Base-by-base conservation (phyloP, 92 coral and sea anemone species). In the Nematostella vectensis region DNA sequence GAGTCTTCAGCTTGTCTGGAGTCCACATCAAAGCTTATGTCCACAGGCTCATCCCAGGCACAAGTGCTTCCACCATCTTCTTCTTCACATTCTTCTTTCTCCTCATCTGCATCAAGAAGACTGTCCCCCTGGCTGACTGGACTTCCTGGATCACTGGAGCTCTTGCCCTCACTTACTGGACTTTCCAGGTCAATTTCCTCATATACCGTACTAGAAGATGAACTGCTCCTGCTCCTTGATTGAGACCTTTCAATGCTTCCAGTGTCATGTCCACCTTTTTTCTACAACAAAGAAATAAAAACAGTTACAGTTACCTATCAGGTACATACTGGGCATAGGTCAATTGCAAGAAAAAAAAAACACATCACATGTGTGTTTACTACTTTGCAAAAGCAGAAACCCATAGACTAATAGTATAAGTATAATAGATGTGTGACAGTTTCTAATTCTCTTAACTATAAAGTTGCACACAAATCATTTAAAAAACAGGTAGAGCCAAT, bases 181-280 rank as follows among this genome's bases (percentile, higher is more conserved):
- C 70, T 53, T 22, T 62, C 78, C 25, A 84, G 40, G 30, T 78
- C 87, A 25, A 85, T 80, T 24, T 85, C 95, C 57, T 85, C 95
- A 49, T 85, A 85, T 47, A 79, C 95, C 47, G 95, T 80, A 50
- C 88, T 85, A 48, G 88, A 31, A 0, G 95, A 80, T 55, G 95
- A 85, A 1, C 28, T 30, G 51, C 81, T 74, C 25, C 38, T 70
- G 25, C 65, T 59, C 37, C 56, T 50, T 39, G 66, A 59, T 1
- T 38, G 39, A 3, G 70, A 62, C 21, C 24, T 47, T 20, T 23
- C 64, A 47, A 26, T 54, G 26, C 11, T 60, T 49, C 17, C 58
- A 53, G 15, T 52, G 45, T 19, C 64, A 47, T 45, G 29, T 15
- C 29, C 54, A 62, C 21, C 11, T 17, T 1, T 55, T 21, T 55